Base-by-base conservation (phyloP, 1,140 invertebrate species). In the Ceratoteleas bidentatus region DNA sequence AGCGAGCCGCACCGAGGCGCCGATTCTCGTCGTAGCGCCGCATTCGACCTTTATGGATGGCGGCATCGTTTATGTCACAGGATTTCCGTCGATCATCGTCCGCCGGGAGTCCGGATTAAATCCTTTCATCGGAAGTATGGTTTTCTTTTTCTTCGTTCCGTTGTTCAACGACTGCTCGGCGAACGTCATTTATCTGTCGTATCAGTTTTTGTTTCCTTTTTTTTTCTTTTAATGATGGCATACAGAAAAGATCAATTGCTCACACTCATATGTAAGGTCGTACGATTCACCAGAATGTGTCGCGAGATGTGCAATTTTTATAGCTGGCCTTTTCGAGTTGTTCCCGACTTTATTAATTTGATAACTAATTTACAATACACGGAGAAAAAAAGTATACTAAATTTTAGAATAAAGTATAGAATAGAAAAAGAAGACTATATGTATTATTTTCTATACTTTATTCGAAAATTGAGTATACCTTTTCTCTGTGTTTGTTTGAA, bases 21-120 rank as follows among this genome's bases (percentile, higher is more conserved):
- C 96, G 3, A 96, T 98, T 81, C 91, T 97, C 53, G 95, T 96
- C n/a, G 93, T 95, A 36, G 96, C 96, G 3, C 96, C 96, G 5
- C 96, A 98, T 91, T 96, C 96, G 36, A 96, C 96, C 2, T 97
- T 96, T 92, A 92, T 97, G 77, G 96, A 98, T 92, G 95, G 95
- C 75, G 94, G 96, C 84, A 95, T 96, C 78, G 94, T 95, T 81
- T 96, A 96, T 88, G 94, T 95, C 77, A 95, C 94, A 11, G 94
- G 93, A 84, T 95, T 96, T 88, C 96, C 96, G 9, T 96, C 95
- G 14, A 95, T 96, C 85, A 96, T 97, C 88, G 95, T 95, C 77
- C 93, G 95, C 83, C 93, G 94, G 80, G 96, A 97, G 88, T 96
- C 95, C 88, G 93, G 93, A 62, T 93, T 94, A 85, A 94, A 96